These are phyloP conservation scores for Punctoribates punctum DNA, from an alignment of 2,888 invertebrate species.

Conservation along the genomic window DNA sequence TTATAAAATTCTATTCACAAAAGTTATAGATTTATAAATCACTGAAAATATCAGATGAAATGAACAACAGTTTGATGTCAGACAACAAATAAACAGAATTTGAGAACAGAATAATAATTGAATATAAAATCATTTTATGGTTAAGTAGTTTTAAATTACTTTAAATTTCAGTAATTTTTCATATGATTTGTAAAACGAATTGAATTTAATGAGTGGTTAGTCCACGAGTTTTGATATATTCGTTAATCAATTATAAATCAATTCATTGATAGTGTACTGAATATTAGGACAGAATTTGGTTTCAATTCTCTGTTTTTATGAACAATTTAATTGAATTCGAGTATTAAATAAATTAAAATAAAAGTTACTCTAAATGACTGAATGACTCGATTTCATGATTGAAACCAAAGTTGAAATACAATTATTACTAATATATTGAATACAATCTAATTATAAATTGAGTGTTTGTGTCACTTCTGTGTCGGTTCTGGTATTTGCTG, in stretches of 20 bases:
- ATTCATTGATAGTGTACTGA: no score
- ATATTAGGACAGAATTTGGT: not conserved
- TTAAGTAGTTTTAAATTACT: slow-evolving; percentile 2
- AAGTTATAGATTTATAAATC: no score
- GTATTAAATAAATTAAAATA: not conserved
- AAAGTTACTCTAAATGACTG: slow-evolving; percentile 12
- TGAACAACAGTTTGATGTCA: no score
- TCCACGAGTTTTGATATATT: no score
- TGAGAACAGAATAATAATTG: no score
- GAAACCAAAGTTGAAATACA: not conserved
- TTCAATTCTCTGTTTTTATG: not conserved
- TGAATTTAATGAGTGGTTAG: no score
- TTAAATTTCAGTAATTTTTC: not conserved
- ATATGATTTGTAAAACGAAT: not conserved
- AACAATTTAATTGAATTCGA: not conserved
- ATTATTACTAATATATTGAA: not conserved
- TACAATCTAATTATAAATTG: not conserved
- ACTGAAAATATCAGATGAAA: no score
- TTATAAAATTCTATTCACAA: no score
- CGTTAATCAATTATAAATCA: no score
- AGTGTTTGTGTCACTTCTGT: no score
- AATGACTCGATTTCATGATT: not conserved
- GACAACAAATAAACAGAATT: no score
- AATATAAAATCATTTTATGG: not conserved
- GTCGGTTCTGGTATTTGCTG: no score